phyloP scores from a whole-genome alignment of 1,140 invertebrate genomes.

The Ceratina japonica region DNA sequence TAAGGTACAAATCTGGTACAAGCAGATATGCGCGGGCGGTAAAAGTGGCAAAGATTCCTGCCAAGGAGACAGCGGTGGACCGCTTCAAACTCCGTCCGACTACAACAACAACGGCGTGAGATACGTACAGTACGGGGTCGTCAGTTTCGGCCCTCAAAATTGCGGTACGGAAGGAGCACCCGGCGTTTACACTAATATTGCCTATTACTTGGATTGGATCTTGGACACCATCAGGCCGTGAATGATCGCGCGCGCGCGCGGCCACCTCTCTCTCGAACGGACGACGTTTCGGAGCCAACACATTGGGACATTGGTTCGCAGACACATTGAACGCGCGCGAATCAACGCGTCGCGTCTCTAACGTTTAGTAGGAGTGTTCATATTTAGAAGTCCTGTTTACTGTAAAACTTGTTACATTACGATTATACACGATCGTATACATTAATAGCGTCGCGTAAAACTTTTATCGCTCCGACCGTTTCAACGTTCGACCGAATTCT shows the following conservation, averaged over 20 bases:
- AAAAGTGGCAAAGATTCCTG: constrained; percentile 75
- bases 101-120: constrained; percentile 65
- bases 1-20: constrained; percentile 70
- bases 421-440: constrained; percentile 3
- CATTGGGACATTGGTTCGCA: no score
- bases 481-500: constrained; percentile 2
- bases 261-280: no score
- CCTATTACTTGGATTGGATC: constrained; percentile 84
- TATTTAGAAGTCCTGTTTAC: neutral
- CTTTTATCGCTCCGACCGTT: neutral
- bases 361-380: neutral
- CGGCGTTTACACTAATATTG: constrained; percentile 83
- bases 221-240: constrained; percentile 78
- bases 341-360: no score
- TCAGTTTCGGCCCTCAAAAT: constrained; percentile 78
- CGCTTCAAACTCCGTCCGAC: constrained; percentile 70
- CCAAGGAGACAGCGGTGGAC: constrained; percentile 80
- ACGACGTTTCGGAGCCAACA: no score
- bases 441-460: neutral
- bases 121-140: constrained; percentile 79
- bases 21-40: constrained; percentile 83
- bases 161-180: constrained; percentile 81
- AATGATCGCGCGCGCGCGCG: constrained; percentile 28
- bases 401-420: neutral
- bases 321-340: no score